Base-by-base conservation (phyloP, 2,888 invertebrate species). In the Morpho deidamia region DNA sequence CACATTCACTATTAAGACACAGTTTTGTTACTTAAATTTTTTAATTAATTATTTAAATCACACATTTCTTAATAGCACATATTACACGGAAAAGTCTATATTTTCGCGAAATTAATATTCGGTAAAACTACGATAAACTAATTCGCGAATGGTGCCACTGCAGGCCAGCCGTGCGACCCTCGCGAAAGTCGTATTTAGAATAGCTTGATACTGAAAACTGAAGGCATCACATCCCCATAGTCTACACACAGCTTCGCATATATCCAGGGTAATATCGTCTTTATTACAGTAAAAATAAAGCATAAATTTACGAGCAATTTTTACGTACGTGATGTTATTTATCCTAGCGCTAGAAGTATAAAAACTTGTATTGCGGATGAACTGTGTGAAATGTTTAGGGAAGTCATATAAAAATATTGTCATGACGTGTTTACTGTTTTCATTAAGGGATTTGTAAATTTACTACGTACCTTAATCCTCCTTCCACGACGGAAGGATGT, bases 161-260 rank as follows among this genome's bases (percentile, higher is more conserved):
- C 37, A 39, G 8, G 45, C 60, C 58, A 59, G 43, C 66, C 74
- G 77, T 71, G 71, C 72, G 74, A 48, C 66, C 58, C 59, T 56
- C 62, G 14, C 64, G 69, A 61, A 65, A 55, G 74, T 62, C 69
- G 64, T 53, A 66, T 67, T 67, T 66, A 64, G 74, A 74, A 62
- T 58, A 58, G 54, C 61, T 65, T 56, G 44, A 56, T 44, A 56
- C 71, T 70, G 77, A 72, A 74, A 70, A 65, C 67, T 68, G 65
- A 62, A 63, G 51, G 57, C 43, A 33, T 38, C 8, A 45, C 12
- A 11, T n/a, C 9, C 12, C 35, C 34, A 45, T 12, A 44, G 33
- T 33, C 33, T 44, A 44, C 33, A n/a, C 33, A 33, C 33, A 45
- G 44, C 12, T 12, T 45, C 14, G n/a, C 9, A 1, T 35, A 9